phyloP scores from a whole-genome alignment of 2,113 vertebrate genomes.

The Oryzias javanicus region DNA sequence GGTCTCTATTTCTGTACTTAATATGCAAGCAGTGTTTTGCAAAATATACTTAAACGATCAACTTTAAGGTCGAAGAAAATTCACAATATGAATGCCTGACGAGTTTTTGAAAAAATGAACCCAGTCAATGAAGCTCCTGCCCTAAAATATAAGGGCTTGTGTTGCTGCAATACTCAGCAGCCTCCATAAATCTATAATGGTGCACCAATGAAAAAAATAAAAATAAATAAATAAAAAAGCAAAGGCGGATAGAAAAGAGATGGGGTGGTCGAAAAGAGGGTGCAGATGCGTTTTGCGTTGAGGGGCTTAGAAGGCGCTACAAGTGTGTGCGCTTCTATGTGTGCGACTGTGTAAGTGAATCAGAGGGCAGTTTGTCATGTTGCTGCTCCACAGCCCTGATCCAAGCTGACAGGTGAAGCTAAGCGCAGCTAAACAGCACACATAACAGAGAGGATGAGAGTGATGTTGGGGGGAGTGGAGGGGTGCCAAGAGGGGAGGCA shows the following conservation, averaged over 20 bases:
- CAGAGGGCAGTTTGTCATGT: constrained; percentile 78
- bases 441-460: constrained; percentile 42
- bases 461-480: constrained; percentile 3
- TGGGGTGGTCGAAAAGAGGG: background rate
- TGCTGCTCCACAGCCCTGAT: constrained; percentile 73
- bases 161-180: background rate
- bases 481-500: constrained; percentile 20
- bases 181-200: background rate
- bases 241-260: constrained; percentile 4
- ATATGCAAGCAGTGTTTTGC: too few species aligned
- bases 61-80: too few species aligned
- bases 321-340: constrained; percentile 40
- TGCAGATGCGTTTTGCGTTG: background rate
- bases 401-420: constrained; percentile 79
- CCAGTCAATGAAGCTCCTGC: background rate
- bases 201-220: constrained; percentile 10
- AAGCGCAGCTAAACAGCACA: constrained; percentile 75
- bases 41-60: too few species aligned
- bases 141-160: background rate
- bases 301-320: constrained; percentile 40
- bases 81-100: too few species aligned
- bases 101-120: background rate
- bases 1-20: too few species aligned
- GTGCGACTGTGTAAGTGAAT: constrained; percentile 64
- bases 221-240: background rate